Base-by-base conservation (phyloP, 2,888 invertebrate species). In the Cantharis lateralis region DNA sequence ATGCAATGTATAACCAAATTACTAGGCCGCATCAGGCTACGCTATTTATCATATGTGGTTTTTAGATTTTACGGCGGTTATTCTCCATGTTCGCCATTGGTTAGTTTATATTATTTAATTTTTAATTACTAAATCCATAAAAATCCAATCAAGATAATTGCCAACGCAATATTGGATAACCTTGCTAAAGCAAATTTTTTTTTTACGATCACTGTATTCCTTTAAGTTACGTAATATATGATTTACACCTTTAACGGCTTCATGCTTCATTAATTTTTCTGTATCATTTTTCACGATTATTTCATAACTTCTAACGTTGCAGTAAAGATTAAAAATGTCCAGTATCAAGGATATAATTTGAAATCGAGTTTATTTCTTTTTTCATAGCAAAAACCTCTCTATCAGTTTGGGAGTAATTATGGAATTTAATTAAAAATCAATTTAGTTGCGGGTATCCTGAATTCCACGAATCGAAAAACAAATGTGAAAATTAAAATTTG, bases 251-350 rank as follows among this genome's bases (percentile, higher is more conserved):
- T 68, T 24, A 68, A 24, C 68, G 20, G 20, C 24, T 68, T 68
- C 13, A 24, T 13, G 68, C 68, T 68, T 68, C 68, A 68, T 26
- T 68, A 26, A 26, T 10, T 68, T 24, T 18, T 68, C 15, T 13
- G 26, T 68, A 68, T 68, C 68, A 68, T 20, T 68, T 68, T 68
- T 68, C 68, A 68, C 26, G 16, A 68, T 68, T 68, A 68, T 68
- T 68, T n/a, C 20, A 20, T 24, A 18, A 68, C 24, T 26, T 68
- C 26, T 15, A 68, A 68, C 26, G 2, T 48, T 48, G 48, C 48
- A 48, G n/a, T 48, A 48, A n/a, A 7, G n/a, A 48, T 13, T 48
- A 48, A 48, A n/a, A 48, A 48, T n/a, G 24, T 24, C 24, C 9
- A 48, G n/a, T n/a, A n/a, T 48, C 48, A 48, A 48, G 48, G 48